Evolutionary conservation across 2,797 vertebrate genomes (phyloP), one percentile per base, ranked within the genome.

Genomic region (Garrulus glandarius): DNA sequence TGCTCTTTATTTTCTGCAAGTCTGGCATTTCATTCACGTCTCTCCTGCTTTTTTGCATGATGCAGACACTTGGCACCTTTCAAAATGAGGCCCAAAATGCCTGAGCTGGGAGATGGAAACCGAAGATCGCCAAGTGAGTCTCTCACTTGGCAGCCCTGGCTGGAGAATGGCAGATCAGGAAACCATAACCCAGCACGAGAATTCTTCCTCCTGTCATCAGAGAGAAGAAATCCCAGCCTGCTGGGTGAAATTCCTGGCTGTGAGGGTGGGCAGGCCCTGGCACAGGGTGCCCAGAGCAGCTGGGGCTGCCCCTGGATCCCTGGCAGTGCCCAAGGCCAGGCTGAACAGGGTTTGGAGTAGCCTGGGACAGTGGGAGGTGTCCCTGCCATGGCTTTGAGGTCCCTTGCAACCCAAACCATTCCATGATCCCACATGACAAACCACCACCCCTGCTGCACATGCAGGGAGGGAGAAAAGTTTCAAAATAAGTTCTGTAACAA

Each of bases 371-470:
- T 18, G 81, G 17, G 0, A 57, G 7, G 1, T 4, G 52, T 32
- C 60, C 69, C 69, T 49, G 50, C 11, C 11, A 2, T 7, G 46
- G 23, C 2, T 70, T 46, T 9, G 4, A 17, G n/a, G 53, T 53
- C 32, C 57, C 11, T 43, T 57, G 44, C 52, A 22, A 5, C 49
- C 41, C 74, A 49, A 41, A 32, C 41, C 84, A 36, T 11, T 20
- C 71, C 29, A 9, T 5, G 20, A 8, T 16, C 15, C 64, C 43
- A 6, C n/a, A 2, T 1, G 36, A 17, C 16, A 55, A 36, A 55
- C 4, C 47, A 63, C 4, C 52, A 13, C 2, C 19, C 9, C 61
- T 32, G 37, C 37, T 26, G 10, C 5, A 1, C 0, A 9, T 0
- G 6, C 15, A 7, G 43, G 30, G 20, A 59, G 37, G 44, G 29